Conservation (phyloP, 53 echinoderm and acorn worm genomes). For the Zoroaster sp. region DNA sequence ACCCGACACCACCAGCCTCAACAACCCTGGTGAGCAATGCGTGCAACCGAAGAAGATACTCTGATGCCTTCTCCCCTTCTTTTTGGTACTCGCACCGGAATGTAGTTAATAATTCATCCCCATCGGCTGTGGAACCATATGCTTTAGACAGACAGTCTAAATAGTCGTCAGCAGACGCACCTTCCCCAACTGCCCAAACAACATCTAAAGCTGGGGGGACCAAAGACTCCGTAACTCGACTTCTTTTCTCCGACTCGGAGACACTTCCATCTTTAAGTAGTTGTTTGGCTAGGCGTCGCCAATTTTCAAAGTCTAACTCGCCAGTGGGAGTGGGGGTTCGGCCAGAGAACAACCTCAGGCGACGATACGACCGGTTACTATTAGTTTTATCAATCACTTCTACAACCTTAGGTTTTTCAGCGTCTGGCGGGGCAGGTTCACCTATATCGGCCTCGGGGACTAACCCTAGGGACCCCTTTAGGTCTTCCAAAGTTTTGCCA, state of each 20-base stretch:
- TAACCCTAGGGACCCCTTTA: not conserved
- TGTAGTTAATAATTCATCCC: constrained; percentile 53
- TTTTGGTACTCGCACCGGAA: too few relatives aligned
- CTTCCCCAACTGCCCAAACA: not conserved
- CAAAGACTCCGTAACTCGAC: not conserved
- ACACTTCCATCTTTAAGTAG: constrained; percentile 23
- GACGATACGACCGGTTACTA: not conserved
- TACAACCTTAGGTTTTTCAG: not conserved
- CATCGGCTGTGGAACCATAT: constrained; percentile 58
- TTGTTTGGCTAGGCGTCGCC: constrained; percentile 35
- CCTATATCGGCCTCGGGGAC: not conserved
- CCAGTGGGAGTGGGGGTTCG: constrained; percentile 52
- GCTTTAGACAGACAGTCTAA: constrained; percentile 50
- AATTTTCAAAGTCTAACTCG: constrained; percentile 44
- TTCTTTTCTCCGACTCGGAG: not conserved
- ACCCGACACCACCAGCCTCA: not conserved
- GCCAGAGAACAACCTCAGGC: constrained; percentile 62
- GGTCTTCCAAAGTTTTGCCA: not conserved
- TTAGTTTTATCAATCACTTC: not conserved
- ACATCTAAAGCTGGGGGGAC: constrained; percentile 3
- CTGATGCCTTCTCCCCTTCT: constrained; percentile 46
- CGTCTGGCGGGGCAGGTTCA: not conserved
- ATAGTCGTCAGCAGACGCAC: constrained; percentile 37
- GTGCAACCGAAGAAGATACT: constrained; percentile 36
- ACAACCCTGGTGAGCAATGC: constrained; percentile 1